Conservation (phyloP, 2,888 invertebrate species). For the Fragum fragum region DNA sequence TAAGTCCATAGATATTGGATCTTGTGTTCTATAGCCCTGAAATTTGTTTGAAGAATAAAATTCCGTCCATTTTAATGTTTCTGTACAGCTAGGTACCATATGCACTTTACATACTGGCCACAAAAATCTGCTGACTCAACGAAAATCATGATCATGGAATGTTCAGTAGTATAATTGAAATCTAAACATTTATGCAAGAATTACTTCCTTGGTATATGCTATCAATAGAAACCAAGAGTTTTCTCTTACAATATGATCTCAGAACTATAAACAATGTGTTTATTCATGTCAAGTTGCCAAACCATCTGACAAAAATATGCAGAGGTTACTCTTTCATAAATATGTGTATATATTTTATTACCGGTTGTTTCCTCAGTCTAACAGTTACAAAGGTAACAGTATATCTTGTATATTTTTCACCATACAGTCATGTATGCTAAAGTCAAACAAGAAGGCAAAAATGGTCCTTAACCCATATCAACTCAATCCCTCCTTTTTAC, state of each 20-base stretch:
- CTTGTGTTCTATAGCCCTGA: too few species aligned
- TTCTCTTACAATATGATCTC: constrained; percentile 2
- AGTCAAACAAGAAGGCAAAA: too few species aligned
- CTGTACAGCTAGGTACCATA: too few species aligned
- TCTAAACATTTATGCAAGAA: not conserved
- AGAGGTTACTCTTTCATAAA: not conserved
- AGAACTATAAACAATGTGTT: constrained; percentile 2
- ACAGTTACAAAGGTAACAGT: not conserved
- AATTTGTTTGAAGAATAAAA: too few species aligned
- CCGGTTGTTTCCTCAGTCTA: not conserved
- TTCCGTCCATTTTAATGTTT: too few species aligned
- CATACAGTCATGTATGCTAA: too few species aligned
- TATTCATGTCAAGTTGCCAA: constrained; percentile 13
- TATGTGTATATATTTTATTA: not conserved
- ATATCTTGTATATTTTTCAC: too few species aligned
- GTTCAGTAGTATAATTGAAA: not conserved
- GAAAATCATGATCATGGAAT: not conserved
- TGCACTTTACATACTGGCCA: too few species aligned
- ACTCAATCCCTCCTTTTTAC: too few species aligned
- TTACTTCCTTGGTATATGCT: too few species aligned
- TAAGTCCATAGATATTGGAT: too few species aligned
- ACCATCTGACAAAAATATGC: constrained; percentile 8
- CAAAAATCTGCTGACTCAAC: not conserved
- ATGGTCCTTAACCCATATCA: too few species aligned
- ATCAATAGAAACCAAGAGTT: not conserved